Conservation (phyloP, 2,888 invertebrate species). For the Nemotelus pantherinus region DNA sequence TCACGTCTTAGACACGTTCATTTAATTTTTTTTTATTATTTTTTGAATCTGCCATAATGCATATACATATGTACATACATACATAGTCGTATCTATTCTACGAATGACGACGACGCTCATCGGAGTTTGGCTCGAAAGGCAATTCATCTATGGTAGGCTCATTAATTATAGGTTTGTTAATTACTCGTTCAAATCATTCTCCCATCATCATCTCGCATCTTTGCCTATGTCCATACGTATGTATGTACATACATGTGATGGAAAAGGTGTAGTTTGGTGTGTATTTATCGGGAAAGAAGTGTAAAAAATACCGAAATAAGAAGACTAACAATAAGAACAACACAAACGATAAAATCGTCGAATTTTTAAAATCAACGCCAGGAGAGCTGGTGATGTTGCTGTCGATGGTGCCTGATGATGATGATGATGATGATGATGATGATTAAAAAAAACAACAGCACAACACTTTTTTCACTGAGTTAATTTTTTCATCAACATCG, state of each 20-base stretch:
- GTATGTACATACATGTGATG: not conserved
- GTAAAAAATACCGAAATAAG: slow-evolving; percentile 3
- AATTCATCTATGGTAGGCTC: slow-evolving; percentile 35
- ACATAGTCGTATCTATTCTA: not conserved
- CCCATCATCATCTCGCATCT: slow-evolving; percentile 16
- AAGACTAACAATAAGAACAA: not conserved
- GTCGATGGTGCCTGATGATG: too few species aligned
- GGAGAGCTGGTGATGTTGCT: not conserved
- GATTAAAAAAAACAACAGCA: too few species aligned
- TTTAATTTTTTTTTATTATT: too few species aligned
- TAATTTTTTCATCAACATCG: too few species aligned
- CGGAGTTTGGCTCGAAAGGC: slow-evolving; percentile 4
- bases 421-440: too few species aligned
- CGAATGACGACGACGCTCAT: not conserved
- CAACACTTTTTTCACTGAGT: too few species aligned
- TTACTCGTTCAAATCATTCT: slow-evolving; percentile 40
- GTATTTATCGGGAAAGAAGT: not conserved
- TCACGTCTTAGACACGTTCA: too few species aligned
- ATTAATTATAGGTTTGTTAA: slow-evolving; percentile 44
- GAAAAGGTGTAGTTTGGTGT: not conserved
- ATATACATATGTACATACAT: not conserved
- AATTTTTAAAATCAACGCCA: not conserved
- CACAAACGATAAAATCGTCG: not conserved
- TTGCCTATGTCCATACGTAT: not conserved
- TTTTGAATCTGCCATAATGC: too few species aligned